Base-by-base conservation (phyloP, 2,113 vertebrate genomes). In the Motacilla alba region DNA sequence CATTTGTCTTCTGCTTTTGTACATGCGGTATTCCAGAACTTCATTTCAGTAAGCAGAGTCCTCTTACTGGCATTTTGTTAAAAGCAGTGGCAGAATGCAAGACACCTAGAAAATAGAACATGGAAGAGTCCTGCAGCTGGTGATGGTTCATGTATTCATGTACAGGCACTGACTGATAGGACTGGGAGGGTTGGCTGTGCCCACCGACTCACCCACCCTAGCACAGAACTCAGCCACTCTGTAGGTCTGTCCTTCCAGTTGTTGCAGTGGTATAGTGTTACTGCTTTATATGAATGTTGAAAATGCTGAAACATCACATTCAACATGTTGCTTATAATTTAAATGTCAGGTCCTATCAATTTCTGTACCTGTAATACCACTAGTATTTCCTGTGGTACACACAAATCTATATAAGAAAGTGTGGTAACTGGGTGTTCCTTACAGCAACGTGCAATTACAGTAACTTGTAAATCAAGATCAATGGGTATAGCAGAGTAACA, bases 391-490 rank as follows among this genome's bases (percentile, higher is more conserved):
- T 67, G 31, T 27, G 53, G 18, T 82, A 22, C 39, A 31, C 43
- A 37, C 17, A 63, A 37, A 58, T 93, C 35, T 35, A 6, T 26
- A 10, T 60, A 60, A 59, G 24, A 53, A 87, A 72, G 33, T 14
- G 7, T 39, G 31, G 19, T 75, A 63, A 63, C 31, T 50, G 58
- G 30, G 0, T 60, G 31, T 69, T 82, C 92, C 85, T 76, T 23
- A 30, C 6, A 59, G 43, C 47, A 47, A 62, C 0, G 1, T 79
- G 13, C 39, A 47, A 24, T 77, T 89, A 55, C 18, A 59, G 43
- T 87, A 75, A 81, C 55, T 59, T 78, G 53, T 72, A 92, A 91
- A 87, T 89, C 39, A 68, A 74, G 33, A n/a, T 60, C 47, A 75
- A 20, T 82, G 41, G 13, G 4, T 53, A 15, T 31, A 60, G 39